These are phyloP conservation scores for Sminthurides aquaticus DNA, from an alignment of 2,888 invertebrate species.

Conservation along the genomic window DNA sequence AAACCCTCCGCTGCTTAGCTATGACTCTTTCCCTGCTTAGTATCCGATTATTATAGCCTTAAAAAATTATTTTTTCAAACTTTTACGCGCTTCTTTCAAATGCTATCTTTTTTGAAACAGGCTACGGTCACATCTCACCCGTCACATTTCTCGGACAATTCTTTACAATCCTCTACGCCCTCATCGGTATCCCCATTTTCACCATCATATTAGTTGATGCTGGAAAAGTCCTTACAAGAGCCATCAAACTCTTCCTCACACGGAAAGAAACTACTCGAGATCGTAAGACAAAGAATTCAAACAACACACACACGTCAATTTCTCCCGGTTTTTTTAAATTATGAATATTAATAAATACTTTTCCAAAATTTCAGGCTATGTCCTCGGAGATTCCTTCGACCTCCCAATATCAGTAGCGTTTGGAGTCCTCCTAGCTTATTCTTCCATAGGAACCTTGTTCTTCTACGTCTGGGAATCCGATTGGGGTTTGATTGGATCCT, in stretches of 20 bases:
- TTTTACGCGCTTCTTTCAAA: no score
- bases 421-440: constrained; percentile 71
- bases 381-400: constrained; percentile 88
- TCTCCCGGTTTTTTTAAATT: background rate
- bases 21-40: background rate
- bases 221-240: constrained; percentile 84
- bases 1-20: background rate
- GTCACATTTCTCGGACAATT: constrained; percentile 71
- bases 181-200: constrained; percentile 92
- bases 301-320: background rate
- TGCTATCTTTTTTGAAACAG: constrained; percentile 50
- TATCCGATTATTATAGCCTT: no score
- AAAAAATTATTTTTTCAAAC: no score
- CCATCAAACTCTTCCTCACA: constrained; percentile 66
- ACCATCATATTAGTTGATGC: constrained; percentile 89
- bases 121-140: constrained; percentile 94
- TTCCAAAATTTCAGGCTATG: constrained; percentile 43
- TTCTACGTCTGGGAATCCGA: constrained; percentile 64
- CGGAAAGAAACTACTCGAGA: constrained; percentile 27
- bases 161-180: constrained; percentile 85
- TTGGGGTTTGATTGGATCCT: constrained; percentile 88
- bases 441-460: constrained; percentile 73
- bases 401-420: constrained; percentile 85
- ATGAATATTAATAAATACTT: background rate
- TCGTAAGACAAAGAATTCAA: constrained; percentile 14